Evolutionary conservation across 2,113 vertebrate genomes (phyloP).

Genomic region (Caretta caretta): DNA sequence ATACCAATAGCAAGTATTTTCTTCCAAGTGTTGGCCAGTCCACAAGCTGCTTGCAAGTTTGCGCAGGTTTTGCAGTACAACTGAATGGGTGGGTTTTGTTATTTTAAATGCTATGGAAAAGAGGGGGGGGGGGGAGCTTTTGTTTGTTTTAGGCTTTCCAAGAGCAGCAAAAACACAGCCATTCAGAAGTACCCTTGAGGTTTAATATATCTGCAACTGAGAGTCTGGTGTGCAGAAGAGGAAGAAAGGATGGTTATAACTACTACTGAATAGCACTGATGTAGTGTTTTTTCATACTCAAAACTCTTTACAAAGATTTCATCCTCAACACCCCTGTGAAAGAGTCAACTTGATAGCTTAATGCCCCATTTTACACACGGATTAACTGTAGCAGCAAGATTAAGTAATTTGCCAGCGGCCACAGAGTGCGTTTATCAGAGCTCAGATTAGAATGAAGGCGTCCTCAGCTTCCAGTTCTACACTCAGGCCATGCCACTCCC

Average conservation of each 20-base stretch:
- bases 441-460: neutral
- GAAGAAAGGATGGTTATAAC: neutral
- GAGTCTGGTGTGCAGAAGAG: neutral
- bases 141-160: neutral
- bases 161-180: neutral
- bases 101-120: neutral
- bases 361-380: neutral
- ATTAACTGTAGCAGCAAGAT: neutral
- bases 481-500: neutral
- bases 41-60: neutral
- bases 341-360: neutral
- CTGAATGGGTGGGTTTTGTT: neutral
- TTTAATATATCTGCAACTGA: neutral
- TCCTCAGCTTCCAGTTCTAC: neutral
- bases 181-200: neutral
- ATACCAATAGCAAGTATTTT: neutral
- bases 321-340: neutral
- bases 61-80: neutral
- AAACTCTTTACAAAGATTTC: neutral
- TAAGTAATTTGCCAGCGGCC: neutral
- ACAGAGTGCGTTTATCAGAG: neutral
- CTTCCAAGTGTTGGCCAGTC: neutral
- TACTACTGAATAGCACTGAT: neutral
- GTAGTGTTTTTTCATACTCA: neutral
- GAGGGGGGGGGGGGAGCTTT: neutral